Evolutionary conservation across 1,140 invertebrate genomes (phyloP).

Genomic region (Tetraneura akinire): DNA sequence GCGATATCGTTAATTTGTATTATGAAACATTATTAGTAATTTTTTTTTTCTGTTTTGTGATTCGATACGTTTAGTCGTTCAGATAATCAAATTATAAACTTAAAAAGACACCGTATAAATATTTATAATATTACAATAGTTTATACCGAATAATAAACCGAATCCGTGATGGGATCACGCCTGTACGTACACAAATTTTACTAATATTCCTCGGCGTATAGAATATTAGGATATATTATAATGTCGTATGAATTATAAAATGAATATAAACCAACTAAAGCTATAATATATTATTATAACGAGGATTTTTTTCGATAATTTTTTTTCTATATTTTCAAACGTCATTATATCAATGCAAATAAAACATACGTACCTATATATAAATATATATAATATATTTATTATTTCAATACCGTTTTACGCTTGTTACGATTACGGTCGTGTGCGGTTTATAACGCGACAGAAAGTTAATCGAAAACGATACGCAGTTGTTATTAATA

Average conservation of each 20-base stretch:
- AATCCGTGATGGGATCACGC: not conserved
- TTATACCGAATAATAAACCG: not conserved
- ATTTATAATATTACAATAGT: not conserved
- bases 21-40: not conserved
- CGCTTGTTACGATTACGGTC: not conserved
- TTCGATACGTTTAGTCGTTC: not conserved
- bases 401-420: not conserved
- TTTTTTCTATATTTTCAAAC: not conserved
- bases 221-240: too few species aligned
- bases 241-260: too few species aligned
- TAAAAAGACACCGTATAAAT: not conserved
- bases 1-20: conserved; percentile 19
- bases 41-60: too few species aligned
- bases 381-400: too few species aligned
- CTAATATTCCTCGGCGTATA: too few species aligned
- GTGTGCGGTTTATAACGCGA: conserved; percentile 21
- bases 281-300: not conserved
- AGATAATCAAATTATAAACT: conserved; percentile 15
- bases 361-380: not conserved
- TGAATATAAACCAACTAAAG: too few species aligned
- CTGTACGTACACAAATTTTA: conserved; percentile 7
- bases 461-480: conserved; percentile 22
- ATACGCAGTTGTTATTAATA: too few species aligned
- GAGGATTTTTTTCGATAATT: not conserved
- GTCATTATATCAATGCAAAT: too few species aligned